Evolutionary conservation across 1,140 invertebrate species (phyloP).

Genomic region (Achatina immaculata): DNA sequence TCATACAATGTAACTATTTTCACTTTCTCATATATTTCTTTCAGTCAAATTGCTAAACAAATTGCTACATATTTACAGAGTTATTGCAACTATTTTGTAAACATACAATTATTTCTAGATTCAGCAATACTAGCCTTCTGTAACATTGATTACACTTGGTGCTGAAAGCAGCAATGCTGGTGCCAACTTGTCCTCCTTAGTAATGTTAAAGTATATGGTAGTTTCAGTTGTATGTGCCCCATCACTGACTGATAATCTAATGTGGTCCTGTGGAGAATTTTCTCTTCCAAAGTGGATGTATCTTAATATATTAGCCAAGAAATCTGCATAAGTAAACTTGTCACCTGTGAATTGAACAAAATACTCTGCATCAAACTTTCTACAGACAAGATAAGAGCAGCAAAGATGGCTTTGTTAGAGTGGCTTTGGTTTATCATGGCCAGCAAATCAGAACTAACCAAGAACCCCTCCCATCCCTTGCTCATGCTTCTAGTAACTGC

Average conservation of each 20-base stretch:
- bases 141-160: conserved; percentile 50
- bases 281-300: conserved; percentile 58
- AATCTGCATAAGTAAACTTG: conserved; percentile 52
- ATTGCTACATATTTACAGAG: too few species aligned
- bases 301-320: conserved; percentile 51
- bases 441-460: too few species aligned
- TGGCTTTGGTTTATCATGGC: too few species aligned
- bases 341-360: conserved; percentile 50
- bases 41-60: too few species aligned
- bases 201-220: conserved; percentile 47
- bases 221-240: conserved; percentile 42
- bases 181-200: conserved; percentile 51
- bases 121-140: conserved; percentile 56
- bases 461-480: too few species aligned
- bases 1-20: too few species aligned
- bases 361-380: background rate
- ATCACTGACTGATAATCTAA: conserved; percentile 58
- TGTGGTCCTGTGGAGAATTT: conserved; percentile 41
- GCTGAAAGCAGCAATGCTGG: conserved; percentile 50
- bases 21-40: too few species aligned
- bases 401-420: too few species aligned
- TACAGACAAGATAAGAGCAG: background rate
- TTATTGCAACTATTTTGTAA: too few species aligned
- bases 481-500: too few species aligned
- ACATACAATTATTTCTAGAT: too few species aligned